phyloP scores from a whole-genome alignment of 2,113 vertebrate genomes.

The Oncorhynchus gorbuscha region DNA sequence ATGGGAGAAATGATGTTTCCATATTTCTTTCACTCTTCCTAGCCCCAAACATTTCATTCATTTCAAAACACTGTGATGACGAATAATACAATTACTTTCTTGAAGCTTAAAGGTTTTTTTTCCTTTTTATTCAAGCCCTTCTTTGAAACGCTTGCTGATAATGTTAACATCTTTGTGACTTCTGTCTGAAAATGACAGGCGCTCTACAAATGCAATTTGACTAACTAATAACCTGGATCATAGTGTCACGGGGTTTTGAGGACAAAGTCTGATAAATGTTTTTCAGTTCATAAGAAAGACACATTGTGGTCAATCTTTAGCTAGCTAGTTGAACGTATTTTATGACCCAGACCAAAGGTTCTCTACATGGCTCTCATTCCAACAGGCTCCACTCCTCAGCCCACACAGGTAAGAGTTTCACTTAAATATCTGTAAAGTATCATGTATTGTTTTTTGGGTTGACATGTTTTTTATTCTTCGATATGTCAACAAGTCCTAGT shows the following conservation, averaged over 20 bases:
- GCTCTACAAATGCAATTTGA: too few species aligned
- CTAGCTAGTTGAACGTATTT: neutral
- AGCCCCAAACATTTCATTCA: neutral
- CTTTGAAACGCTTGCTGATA: neutral
- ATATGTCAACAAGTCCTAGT: neutral
- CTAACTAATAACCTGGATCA: neutral
- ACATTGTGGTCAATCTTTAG: slow-evolving; percentile 1
- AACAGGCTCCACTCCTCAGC: neutral
- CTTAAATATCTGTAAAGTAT: neutral
- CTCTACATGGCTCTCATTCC: neutral
- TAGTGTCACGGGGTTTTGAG: neutral
- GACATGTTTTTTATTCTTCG: neutral
- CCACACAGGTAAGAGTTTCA: slow-evolving; percentile 2
- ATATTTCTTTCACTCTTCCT: too few species aligned
- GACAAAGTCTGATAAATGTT: neutral
- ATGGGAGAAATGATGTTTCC: too few species aligned
- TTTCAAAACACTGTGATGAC: neutral
- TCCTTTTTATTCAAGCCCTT: neutral
- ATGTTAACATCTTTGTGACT: neutral
- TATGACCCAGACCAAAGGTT: neutral
- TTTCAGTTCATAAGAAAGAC: neutral
- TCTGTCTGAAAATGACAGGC: neutral
- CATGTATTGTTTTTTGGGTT: neutral
- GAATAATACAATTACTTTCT: neutral
- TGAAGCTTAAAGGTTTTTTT: too few species aligned